Conservation (phyloP, 2,797 vertebrate genomes). For the Eulemur mongoz region DNA sequence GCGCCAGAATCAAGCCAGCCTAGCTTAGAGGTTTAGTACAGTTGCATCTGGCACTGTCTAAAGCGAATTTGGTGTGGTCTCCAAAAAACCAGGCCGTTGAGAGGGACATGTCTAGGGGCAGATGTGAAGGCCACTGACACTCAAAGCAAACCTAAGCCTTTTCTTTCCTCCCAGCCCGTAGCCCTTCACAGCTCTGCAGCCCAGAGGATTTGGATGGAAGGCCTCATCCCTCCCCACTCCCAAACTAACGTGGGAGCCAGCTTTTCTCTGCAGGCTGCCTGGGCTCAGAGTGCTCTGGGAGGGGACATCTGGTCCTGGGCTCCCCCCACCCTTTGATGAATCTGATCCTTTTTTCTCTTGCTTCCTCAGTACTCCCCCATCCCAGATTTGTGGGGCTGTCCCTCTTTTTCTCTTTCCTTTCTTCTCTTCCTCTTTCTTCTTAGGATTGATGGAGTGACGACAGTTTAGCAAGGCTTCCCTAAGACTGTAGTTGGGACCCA, state of each 20-base stretch:
- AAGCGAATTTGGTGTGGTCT: background rate
- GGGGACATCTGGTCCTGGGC: background rate
- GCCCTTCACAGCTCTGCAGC: background rate
- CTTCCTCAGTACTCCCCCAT: background rate
- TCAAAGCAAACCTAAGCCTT: background rate
- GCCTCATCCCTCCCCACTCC: background rate
- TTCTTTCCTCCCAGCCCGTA: background rate
- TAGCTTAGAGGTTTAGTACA: background rate
- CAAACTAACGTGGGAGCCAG: accelerated
- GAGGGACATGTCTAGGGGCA: background rate
- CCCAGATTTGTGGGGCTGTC: background rate
- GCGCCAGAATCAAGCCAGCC: background rate
- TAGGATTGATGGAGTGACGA: background rate
- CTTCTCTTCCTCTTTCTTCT: slow-evolving; percentile 37
- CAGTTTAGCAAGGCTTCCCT: background rate
- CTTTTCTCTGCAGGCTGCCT: background rate
- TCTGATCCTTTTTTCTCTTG: background rate
- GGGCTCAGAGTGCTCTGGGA: background rate
- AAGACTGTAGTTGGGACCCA: background rate
- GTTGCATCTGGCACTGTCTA: background rate
- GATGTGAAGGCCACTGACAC: background rate
- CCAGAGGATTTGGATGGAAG: background rate
- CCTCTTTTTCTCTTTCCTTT: background rate
- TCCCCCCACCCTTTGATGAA: background rate
- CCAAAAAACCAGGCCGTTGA: background rate